Evolutionary conservation across 2,888 invertebrate species (phyloP).

Genomic region (Agrotis exclamationis): DNA sequence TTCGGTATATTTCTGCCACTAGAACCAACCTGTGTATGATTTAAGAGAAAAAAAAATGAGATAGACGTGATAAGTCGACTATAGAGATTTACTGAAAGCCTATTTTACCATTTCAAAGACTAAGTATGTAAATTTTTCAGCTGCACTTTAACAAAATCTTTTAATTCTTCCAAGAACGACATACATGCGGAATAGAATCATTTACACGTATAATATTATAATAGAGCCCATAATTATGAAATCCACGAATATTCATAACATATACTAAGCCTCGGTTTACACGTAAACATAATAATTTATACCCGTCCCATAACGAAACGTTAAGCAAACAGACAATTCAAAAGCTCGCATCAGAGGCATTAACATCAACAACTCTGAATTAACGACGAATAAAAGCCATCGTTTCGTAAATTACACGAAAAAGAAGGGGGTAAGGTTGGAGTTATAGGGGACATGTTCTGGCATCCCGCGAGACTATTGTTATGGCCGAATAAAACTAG

Average conservation of each 20-base stretch:
- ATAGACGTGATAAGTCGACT: slow-evolving; percentile 62
- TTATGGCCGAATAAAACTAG: slow-evolving; percentile 83
- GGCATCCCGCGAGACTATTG: slow-evolving; percentile 74
- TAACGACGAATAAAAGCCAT: slow-evolving; percentile 72
- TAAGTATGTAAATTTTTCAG: slow-evolving; percentile 65
- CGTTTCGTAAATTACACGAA: slow-evolving; percentile 67
- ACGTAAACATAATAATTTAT: slow-evolving; percentile 53
- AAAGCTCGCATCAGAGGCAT: slow-evolving; percentile 50
- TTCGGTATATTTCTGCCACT: neutral
- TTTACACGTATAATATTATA: slow-evolving; percentile 18
- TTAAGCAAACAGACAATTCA: slow-evolving; percentile 57
- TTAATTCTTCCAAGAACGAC: neutral
- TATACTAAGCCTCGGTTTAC: slow-evolving; percentile 31
- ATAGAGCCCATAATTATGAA: slow-evolving; percentile 18
- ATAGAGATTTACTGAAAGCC: slow-evolving; percentile 67
- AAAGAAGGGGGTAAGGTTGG: slow-evolving; percentile 62
- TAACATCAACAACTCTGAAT: slow-evolving; percentile 68
- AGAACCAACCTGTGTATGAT: neutral
- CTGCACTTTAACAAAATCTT: slow-evolving; percentile 64
- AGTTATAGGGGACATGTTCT: slow-evolving; percentile 70
- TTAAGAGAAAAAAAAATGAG: slow-evolving; percentile 10
- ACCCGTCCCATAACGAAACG: slow-evolving; percentile 40
- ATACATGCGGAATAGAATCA: neutral
- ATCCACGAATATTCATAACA: slow-evolving; percentile 40
- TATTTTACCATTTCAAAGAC: slow-evolving; percentile 69